Conservation (phyloP, 2,797 vertebrate genomes). For the Threskiornis aethiopicus region DNA sequence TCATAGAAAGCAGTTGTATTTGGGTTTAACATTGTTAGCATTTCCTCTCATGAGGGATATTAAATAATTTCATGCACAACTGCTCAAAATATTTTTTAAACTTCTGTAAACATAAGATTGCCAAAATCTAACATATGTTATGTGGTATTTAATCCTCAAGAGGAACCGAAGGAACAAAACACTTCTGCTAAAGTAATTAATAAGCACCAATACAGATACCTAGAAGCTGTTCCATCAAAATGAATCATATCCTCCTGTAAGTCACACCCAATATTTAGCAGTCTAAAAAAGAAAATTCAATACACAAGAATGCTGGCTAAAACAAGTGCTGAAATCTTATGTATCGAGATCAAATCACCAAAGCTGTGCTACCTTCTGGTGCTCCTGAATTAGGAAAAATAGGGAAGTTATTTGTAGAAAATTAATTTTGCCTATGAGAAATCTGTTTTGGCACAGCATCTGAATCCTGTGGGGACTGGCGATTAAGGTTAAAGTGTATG, state of each 20-base stretch:
- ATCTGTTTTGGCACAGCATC: constrained; percentile 23
- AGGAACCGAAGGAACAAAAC: constrained; percentile 73
- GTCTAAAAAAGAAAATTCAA: constrained; percentile 59
- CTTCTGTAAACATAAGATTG: constrained; percentile 76
- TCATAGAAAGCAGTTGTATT: constrained; percentile 70
- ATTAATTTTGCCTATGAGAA: constrained; percentile 53
- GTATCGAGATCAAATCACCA: constrained; percentile 43
- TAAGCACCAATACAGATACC: constrained; percentile 68
- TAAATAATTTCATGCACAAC: constrained; percentile 80
- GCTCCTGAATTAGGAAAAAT: constrained; percentile 43
- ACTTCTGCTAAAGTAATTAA: constrained; percentile 78
- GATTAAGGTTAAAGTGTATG: constrained; percentile 39
- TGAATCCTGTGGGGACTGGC: background rate
- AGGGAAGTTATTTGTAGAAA: constrained; percentile 45
- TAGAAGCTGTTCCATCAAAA: constrained; percentile 71
- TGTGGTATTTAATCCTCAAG: constrained; percentile 69
- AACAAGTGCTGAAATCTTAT: constrained; percentile 38
- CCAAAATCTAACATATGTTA: constrained; percentile 76
- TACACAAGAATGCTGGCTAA: background rate
- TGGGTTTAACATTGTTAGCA: constrained; percentile 72
- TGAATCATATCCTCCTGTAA: constrained; percentile 67
- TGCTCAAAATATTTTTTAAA: constrained; percentile 79
- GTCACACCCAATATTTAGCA: constrained; percentile 65
- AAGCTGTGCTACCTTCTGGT: constrained; percentile 46
- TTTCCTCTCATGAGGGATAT: constrained; percentile 80